Conservation (phyloP, 2,797 vertebrate genomes). For the Aeoliscus strigatus region DNA sequence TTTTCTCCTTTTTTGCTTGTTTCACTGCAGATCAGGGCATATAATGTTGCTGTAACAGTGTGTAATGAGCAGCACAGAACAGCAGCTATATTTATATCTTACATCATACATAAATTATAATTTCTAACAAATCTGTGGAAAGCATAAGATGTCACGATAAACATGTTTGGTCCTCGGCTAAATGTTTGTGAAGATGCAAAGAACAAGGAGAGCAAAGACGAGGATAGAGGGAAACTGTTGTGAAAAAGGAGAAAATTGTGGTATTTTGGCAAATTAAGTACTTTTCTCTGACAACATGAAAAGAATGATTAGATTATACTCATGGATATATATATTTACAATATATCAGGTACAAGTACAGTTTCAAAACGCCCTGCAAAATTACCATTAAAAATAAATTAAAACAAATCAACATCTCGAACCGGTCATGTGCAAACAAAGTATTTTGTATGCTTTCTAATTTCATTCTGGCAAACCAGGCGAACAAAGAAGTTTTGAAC, state of each 20-base stretch:
- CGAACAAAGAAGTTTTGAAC: conserved; percentile 32
- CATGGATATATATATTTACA: no score
- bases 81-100: conserved; percentile 62
- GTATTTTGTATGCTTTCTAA: conserved; percentile 27
- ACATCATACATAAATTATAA: conserved; percentile 74
- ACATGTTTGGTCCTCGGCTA: conserved; percentile 50
- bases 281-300: not conserved
- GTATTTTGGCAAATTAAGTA: conserved; percentile 3
- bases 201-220: conserved; percentile 4
- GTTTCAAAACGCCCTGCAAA: not conserved
- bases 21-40: conserved; percentile 5
- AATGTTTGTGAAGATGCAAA: conserved; percentile 37
- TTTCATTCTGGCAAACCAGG: conserved; percentile 32
- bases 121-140: conserved; percentile 68
- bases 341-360: no score
- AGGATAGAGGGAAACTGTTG: conserved; percentile 16
- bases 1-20: conserved; percentile 3
- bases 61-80: conserved; percentile 30
- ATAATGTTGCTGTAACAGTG: conserved; percentile 29
- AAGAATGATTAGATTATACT: no score
- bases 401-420: no score
- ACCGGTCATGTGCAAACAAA: conserved; percentile 16
- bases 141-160: conserved; percentile 61
- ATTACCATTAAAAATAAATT: no score
- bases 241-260: no score